A percentile compares a stretch with the other conserved stretches of the same genome.
These are phyloP conservation scores for Drosophila kohkoa DNA, from an alignment of 1,140 invertebrate species.

Conservation along the genomic window DNA sequence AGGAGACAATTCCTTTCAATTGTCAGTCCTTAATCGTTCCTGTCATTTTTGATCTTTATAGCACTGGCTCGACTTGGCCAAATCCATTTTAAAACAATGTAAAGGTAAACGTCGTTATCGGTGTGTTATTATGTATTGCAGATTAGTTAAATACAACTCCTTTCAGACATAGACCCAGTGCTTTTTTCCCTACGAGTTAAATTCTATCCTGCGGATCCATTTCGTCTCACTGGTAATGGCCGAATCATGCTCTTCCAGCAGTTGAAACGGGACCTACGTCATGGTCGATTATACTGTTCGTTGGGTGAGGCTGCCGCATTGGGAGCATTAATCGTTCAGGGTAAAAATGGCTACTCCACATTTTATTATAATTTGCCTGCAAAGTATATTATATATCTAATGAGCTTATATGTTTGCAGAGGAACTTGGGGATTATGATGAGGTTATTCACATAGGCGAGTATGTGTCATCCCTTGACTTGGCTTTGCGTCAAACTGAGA, in stretches of 20 bases:
- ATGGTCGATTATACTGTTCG: constrained; percentile 97
- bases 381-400: background rate
- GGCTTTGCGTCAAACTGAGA: constrained; percentile 95
- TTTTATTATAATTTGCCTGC: background rate
- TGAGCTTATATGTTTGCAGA: constrained; percentile 86
- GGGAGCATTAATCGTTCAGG: constrained; percentile 97
- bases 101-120: constrained; percentile 89
- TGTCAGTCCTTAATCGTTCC: background rate
- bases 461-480: constrained; percentile 97
- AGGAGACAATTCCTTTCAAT: no score
- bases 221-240: constrained; percentile 85
- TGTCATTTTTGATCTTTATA: constrained; percentile 85
- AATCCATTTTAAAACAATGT: constrained; percentile 97
- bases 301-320: constrained; percentile 94
- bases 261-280: constrained; percentile 96
- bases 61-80: constrained; percentile 98
- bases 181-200: constrained; percentile 97
- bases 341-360: constrained; percentile 85
- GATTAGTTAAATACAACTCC: background rate
- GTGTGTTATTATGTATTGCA: background rate
- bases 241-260: constrained; percentile 91
- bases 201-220: constrained; percentile 97
- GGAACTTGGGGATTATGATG: constrained; percentile 97
- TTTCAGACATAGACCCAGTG: constrained; percentile 92
- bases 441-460: constrained; percentile 93